These are phyloP conservation scores for Crypturellus tataupa DNA, from an alignment of 2,797 vertebrate species.

Conservation along the genomic window DNA sequence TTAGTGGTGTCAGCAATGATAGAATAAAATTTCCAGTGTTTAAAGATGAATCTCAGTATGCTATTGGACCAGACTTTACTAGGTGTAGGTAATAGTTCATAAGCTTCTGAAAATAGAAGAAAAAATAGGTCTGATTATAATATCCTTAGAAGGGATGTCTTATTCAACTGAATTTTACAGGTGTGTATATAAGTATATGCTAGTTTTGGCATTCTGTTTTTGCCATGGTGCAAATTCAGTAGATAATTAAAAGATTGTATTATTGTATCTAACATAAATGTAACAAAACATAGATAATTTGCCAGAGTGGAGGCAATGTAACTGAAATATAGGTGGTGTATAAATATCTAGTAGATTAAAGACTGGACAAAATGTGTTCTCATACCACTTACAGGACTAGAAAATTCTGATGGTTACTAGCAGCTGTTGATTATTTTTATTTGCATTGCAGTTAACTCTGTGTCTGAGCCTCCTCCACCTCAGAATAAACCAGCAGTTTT, in stretches of 20 bases:
- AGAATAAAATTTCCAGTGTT: background rate
- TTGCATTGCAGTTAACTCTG: constrained; percentile 85
- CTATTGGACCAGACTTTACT: background rate
- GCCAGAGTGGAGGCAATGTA: background rate
- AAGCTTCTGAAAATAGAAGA: background rate
- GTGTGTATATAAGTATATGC: background rate
- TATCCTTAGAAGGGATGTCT: background rate
- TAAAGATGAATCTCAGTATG: background rate
- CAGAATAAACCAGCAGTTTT: constrained; percentile 83
- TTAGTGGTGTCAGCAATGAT: background rate
- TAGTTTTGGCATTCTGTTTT: rapidly evolving
- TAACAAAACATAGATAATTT: background rate
- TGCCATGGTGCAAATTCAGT: background rate
- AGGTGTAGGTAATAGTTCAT: background rate
- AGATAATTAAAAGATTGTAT: background rate
- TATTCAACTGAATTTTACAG: background rate
- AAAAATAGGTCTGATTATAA: background rate
- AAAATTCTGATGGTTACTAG: background rate
- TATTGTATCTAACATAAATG: background rate
- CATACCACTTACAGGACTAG: background rate
- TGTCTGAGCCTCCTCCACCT: constrained; percentile 85
- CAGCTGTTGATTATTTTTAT: background rate
- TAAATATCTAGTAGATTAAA: background rate
- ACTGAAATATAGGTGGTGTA: background rate
- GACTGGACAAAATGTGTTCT: background rate